Evolutionary conservation across 1,140 invertebrate genomes (phyloP).

Genomic region (Orussus abietinus): DNA sequence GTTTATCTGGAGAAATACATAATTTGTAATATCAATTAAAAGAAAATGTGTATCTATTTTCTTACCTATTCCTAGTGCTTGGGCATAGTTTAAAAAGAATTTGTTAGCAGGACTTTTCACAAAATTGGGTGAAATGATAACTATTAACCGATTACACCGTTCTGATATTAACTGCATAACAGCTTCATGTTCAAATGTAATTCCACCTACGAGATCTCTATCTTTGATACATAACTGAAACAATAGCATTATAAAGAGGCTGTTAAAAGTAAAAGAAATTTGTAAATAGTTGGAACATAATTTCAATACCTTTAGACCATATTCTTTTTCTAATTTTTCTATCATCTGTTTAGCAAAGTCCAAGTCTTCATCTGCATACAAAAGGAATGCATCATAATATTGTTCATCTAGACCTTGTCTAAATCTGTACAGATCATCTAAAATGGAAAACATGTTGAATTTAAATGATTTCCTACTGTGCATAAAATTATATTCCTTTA

Average conservation of each 20-base stretch:
- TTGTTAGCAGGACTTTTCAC: slow-evolving; percentile 64
- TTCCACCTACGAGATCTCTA: slow-evolving; percentile 62
- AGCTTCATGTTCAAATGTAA: slow-evolving; percentile 64
- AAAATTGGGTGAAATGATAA: slow-evolving; percentile 70
- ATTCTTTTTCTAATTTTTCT: slow-evolving; percentile 59
- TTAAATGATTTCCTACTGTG: slow-evolving; percentile 12
- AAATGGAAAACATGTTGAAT: slow-evolving; percentile 21
- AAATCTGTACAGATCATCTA: slow-evolving; percentile 54
- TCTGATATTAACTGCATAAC: slow-evolving; percentile 69
- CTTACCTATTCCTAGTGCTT: slow-evolving; percentile 69
- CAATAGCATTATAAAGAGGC: slow-evolving; percentile 16
- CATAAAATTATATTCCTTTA: slow-evolving; percentile 10
- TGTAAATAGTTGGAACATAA: too few relatives aligned
- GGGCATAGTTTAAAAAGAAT: slow-evolving; percentile 70
- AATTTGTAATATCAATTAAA: slow-evolving; percentile 9
- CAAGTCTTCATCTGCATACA: slow-evolving; percentile 67
- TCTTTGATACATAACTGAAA: slow-evolving; percentile 65
- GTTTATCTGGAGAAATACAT: slow-evolving; percentile 49
- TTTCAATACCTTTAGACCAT: slow-evolving; percentile 58
- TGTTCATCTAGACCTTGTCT: slow-evolving; percentile 53
- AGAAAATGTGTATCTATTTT: slow-evolving; percentile 4
- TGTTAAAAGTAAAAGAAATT: neutral
- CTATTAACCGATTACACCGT: slow-evolving; percentile 67
- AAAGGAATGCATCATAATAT: slow-evolving; percentile 66
- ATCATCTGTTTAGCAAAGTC: slow-evolving; percentile 62